Evolutionary conservation across 2,797 vertebrate genomes (phyloP), one percentile per base, ranked within the genome.

Genomic region (Mus spretus): DNA sequence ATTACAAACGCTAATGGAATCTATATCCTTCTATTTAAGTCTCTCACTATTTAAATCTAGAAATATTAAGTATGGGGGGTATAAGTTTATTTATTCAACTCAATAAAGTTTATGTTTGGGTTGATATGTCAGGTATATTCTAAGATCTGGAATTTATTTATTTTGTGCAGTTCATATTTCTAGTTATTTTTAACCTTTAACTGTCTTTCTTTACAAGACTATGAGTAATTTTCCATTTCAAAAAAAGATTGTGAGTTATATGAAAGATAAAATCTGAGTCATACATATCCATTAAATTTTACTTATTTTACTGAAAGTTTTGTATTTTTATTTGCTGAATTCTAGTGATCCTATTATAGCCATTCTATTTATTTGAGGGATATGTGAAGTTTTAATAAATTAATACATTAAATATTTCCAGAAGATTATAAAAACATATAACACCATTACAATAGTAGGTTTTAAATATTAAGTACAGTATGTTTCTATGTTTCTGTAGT

Each of bases 241-340:
- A 17, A 37, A 26, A 24, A 78, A 3, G 37, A 22, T 87, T 88
- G 12, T 24, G 57, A 88, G 20, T 75, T 90, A 84, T 91, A 57
- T 89, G 44, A 4, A 85, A 11, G 50, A 74, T 2, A 78, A 44
- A 93, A 90, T 61, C 77, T 89, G 78, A 89, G 10, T 4, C 15
- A 34, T 50, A 28, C 0, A 24, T n/a, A 72, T 28, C 15, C 22
- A 50, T 1, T 61, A 92, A 65, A 67, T 26, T 40, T 93, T 87
- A 5, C 17, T 84, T 65, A 93, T 91, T 86, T 93, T 92, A 26
- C 24, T 89, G 4, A 34, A 78, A 28, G 37, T 67, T 6, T 6
- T 72, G 5, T 67, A 91, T 84, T 70, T 89, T 90, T 90, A 82
- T 91, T 93, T 97, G 7, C 19, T 93, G 85, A 88, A 90, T 93